phyloP scores from a whole-genome alignment of 2,888 invertebrate species.

The Heliconius erato region DNA sequence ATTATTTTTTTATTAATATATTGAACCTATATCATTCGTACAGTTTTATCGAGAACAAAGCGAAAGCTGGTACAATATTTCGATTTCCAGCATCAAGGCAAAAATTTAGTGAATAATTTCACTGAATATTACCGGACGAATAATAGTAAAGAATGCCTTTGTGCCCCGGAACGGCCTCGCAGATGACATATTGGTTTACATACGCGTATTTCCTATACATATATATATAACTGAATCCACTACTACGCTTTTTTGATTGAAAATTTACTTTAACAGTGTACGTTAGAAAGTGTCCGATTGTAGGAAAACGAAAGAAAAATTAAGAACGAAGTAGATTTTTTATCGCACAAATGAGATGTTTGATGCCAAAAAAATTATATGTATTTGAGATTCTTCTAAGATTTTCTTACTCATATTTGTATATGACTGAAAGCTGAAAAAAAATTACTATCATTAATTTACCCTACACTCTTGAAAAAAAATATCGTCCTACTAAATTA shows the following conservation, averaged over 20 bases:
- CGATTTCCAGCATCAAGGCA: constrained; percentile 53
- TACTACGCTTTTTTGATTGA: constrained; percentile 54
- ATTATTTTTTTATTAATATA: background rate
- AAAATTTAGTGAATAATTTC: constrained; percentile 69
- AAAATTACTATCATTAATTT: no score
- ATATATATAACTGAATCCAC: constrained; percentile 46
- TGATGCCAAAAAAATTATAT: no score
- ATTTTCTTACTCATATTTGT: no score
- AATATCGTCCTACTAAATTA: no score
- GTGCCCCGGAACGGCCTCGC: constrained; percentile 60
- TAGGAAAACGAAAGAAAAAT: background rate
- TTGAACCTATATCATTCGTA: background rate
- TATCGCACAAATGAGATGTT: no score
- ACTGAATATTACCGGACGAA: constrained; percentile 69
- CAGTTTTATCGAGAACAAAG: constrained; percentile 32
- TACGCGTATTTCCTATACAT: constrained; percentile 59
- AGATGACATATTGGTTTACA: constrained; percentile 76
- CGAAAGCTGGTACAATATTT: constrained; percentile 42
- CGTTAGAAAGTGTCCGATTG: background rate
- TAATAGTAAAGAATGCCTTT: constrained; percentile 78
- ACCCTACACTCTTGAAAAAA: no score
- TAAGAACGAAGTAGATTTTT: background rate
- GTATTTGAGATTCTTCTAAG: no score
- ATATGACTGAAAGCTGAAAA: no score
- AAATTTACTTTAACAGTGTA: constrained; percentile 3